A percentile compares a stretch with the other conserved stretches of the same genome.
These are phyloP conservation scores for Lamellibrachia columna DNA, from an alignment of 2,888 invertebrate species.

Conservation along the genomic window DNA sequence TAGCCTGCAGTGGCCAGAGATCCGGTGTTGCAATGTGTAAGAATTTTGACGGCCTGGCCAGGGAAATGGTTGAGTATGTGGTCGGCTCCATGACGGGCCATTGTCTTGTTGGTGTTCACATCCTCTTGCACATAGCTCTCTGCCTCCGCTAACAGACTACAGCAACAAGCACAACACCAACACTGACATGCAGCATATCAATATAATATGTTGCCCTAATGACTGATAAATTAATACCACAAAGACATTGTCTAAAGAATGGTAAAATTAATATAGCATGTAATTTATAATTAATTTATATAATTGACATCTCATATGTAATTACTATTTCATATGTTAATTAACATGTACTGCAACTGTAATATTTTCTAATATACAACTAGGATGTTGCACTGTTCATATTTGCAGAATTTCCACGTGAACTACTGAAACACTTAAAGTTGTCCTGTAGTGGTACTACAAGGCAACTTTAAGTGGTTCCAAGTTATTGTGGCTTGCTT, in stretches of 20 bases:
- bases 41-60: slow-evolving; percentile 75
- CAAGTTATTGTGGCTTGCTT: too few relatives aligned
- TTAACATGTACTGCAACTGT: not conserved
- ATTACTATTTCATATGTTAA: too few relatives aligned
- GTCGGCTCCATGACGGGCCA: slow-evolving; percentile 84
- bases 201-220: not conserved
- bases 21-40: slow-evolving; percentile 99
- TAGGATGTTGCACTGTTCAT: not conserved
- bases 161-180: not conserved
- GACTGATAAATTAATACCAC: too few relatives aligned
- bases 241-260: too few relatives aligned
- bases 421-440: not conserved
- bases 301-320: too few relatives aligned
- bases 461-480: not conserved
- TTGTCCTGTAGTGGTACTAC: not conserved
- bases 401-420: not conserved
- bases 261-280: too few relatives aligned
- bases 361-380: not conserved
- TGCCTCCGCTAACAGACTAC: slow-evolving; percentile 79
- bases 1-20: slow-evolving; percentile 96
- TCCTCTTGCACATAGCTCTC: slow-evolving; percentile 88
- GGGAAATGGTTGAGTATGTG: slow-evolving; percentile 72
- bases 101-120: slow-evolving; percentile 85
- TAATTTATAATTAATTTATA: too few relatives aligned
- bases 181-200: not conserved